Evolutionary conservation across 1,140 invertebrate species (phyloP), one percentile per base, ranked within the genome.

Genomic region (Ditylenchus dipsaci): DNA sequence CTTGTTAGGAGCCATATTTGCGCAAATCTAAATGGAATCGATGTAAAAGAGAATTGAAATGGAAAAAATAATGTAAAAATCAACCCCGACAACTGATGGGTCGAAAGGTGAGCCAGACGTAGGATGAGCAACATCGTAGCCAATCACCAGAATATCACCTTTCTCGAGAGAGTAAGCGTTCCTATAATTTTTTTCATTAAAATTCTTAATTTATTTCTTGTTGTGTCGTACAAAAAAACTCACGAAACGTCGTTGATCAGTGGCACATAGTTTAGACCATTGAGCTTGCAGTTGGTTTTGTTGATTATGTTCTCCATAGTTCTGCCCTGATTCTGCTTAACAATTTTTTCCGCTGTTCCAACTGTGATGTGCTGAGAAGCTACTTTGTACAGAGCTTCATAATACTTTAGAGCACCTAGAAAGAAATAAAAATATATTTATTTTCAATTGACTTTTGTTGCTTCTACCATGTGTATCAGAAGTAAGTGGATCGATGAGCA

Each of bases 51-150:
- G 3, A 53, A 53, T 3, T 26, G 11, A 11, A 13, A 45, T n/a
- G n/a, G n/a, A n/a, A 45, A 13, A 45, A 45, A 45, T 45, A 45
- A 11, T 42, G 11, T 13, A 65, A 45, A 66, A 67, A 53, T 33
- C 53, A 19, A 71, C 68, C 56, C 68, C 68, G 47, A 70, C 68
- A 47, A 65, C 61, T n/a, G 68, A 70, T 11, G 68, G 68, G 1
- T 70, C 68, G 19, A 71, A 59, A 29, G n/a, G 43, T 23, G 47
- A 30, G 8, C 19, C 64, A 63, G 19, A 17, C 1, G 19, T 15
- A 11, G 13, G 43, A 38, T 70, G 68, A 21, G 53, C 57, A 67
- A 70, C 68, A 33, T 70, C 68, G 29, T 70, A 70, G 26, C 68
- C 68, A 59, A 70, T 71, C 29, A 38, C 15, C 23, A 67, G 42